A percentile compares a stretch with the other conserved stretches of the same genome.
phyloP scores from a whole-genome alignment of 2,797 vertebrate species.

The Gadopsis bispinosus region DNA sequence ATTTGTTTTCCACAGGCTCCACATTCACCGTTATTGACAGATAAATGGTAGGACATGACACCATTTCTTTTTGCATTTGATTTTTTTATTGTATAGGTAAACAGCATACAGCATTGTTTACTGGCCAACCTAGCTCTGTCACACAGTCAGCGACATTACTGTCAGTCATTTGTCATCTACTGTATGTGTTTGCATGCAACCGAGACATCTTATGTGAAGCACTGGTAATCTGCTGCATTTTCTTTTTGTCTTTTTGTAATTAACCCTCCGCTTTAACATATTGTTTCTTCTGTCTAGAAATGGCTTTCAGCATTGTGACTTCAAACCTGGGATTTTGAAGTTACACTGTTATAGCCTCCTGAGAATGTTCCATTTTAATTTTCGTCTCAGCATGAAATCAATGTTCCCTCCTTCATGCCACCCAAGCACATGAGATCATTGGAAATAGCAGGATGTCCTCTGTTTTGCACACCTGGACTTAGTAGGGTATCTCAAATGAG shows the following conservation, averaged over 20 bases:
- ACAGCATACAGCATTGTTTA: slow-evolving; percentile 7
- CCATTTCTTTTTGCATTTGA: no score
- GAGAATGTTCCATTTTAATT: no score
- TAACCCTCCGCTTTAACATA: background rate
- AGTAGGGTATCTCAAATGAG: no score
- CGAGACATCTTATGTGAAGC: background rate
- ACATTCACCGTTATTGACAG: background rate
- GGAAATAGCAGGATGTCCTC: no score
- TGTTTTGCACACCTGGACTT: no score
- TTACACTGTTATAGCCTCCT: background rate
- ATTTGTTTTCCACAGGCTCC: slow-evolving; percentile 4
- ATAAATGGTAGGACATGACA: background rate
- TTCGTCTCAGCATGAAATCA: no score
- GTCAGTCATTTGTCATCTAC: slow-evolving; percentile 19
- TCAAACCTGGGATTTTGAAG: background rate
- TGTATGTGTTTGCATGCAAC: background rate
- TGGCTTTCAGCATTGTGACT: background rate
- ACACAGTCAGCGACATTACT: background rate
- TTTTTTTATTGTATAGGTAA: slow-evolving; percentile 7
- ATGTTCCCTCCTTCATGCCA: no score
- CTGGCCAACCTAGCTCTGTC: background rate
- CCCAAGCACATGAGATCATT: no score
- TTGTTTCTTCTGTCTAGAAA: background rate
- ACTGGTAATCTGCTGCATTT: background rate
- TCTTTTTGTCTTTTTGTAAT: background rate